A percentile compares a stretch with the other conserved stretches of the same genome.
These are phyloP conservation scores for Crepidodera aurea DNA, from an alignment of 2,888 invertebrate species.

Conservation along the genomic window DNA sequence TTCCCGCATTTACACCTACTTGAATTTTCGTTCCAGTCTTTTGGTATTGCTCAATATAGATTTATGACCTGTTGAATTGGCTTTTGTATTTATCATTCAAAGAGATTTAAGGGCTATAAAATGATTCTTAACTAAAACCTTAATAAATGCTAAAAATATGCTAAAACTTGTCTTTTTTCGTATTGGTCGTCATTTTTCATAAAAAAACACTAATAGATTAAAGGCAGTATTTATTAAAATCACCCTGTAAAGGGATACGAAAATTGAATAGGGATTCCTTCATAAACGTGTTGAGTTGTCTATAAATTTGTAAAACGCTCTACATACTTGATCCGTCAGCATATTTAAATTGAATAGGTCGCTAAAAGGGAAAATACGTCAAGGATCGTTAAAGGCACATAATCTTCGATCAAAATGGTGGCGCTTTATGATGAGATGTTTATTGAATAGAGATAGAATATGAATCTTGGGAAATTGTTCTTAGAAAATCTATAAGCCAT, in stretches of 20 bases:
- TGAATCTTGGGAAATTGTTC: not conserved
- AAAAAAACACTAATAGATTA: too few species aligned
- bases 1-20: too few species aligned
- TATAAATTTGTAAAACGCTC: slow-evolving; percentile 20
- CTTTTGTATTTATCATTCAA: too few species aligned
- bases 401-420: slow-evolving; percentile 20
- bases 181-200: too few species aligned
- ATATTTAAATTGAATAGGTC: slow-evolving; percentile 28
- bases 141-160: too few species aligned
- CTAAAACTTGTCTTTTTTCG: too few species aligned
- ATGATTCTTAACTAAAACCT: too few species aligned
- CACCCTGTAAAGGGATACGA: slow-evolving; percentile 16
- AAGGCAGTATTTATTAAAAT: not conserved
- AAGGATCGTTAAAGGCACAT: slow-evolving; percentile 28
- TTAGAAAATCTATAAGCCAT: not conserved
- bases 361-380: slow-evolving; percentile 24
- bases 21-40: too few species aligned
- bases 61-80: too few species aligned
- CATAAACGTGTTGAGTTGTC: slow-evolving; percentile 25
- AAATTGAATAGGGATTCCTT: slow-evolving; percentile 18
- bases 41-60: too few species aligned
- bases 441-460: not conserved
- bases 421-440: not conserved
- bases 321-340: slow-evolving; percentile 26
- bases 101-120: too few species aligned